Conservation (phyloP, 1,140 invertebrate species). For the Grapholita molesta region DNA sequence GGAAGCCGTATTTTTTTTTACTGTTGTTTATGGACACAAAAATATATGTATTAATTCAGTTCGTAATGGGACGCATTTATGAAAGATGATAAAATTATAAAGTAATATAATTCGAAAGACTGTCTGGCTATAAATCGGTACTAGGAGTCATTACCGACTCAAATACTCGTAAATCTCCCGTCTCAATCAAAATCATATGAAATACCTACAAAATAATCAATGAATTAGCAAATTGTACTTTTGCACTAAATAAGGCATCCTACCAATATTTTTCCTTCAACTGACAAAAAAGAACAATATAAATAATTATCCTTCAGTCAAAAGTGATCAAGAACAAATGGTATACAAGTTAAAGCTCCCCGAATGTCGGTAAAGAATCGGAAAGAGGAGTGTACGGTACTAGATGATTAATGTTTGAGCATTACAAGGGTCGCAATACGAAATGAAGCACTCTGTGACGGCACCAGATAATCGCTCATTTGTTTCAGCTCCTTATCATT, state of each 20-base stretch:
- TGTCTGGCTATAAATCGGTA: no score
- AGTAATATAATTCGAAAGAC: no score
- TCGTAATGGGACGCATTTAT: no score
- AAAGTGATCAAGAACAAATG: constrained; percentile 22
- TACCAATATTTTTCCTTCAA: background rate
- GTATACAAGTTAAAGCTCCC: constrained; percentile 46
- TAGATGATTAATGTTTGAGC: constrained; percentile 55
- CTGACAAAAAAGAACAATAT: background rate
- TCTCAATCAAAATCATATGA: no score
- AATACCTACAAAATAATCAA: no score
- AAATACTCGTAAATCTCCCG: no score
- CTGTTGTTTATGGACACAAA: no score
- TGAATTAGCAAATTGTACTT: no score
- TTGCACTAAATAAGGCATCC: constrained; percentile 20
- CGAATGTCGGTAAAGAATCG: constrained; percentile 37
- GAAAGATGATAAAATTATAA: no score
- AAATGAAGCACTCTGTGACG: constrained; percentile 49
- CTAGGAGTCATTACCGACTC: no score
- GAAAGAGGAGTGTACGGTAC: constrained; percentile 29
- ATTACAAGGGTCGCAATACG: constrained; percentile 40
- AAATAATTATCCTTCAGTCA: background rate
- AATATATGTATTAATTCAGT: no score
- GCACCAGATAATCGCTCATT: constrained; percentile 52
- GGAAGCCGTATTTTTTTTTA: no score
- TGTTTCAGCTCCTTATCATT: constrained; percentile 42